These are phyloP conservation scores for Noctua janthe DNA, from an alignment of 2,888 invertebrate genomes.

Conservation along the genomic window DNA sequence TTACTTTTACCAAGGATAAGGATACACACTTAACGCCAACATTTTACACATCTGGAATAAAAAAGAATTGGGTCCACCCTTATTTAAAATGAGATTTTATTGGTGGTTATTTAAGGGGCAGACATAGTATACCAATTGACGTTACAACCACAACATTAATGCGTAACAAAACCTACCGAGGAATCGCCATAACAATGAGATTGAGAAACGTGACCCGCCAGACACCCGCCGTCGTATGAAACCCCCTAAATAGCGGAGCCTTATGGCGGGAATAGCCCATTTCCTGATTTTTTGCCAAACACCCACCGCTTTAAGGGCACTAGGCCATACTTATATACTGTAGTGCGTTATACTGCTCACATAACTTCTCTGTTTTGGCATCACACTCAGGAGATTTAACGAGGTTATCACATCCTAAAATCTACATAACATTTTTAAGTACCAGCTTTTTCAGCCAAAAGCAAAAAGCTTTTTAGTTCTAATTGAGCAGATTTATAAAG, in stretches of 20 bases:
- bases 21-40: no score
- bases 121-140: not conserved
- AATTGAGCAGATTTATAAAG: slow-evolving; percentile 45
- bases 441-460: slow-evolving; percentile 22
- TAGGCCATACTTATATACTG: slow-evolving; percentile 10
- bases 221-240: slow-evolving; percentile 13
- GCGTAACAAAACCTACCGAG: not conserved
- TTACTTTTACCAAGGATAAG: not conserved
- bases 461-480: slow-evolving; percentile 27
- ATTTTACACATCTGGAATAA: no score
- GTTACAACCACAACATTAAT: not conserved
- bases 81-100: not conserved
- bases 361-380: slow-evolving; percentile 26
- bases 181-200: slow-evolving; percentile 13
- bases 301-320: slow-evolving; percentile 7
- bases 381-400: slow-evolving; percentile 12
- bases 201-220: slow-evolving; percentile 10
- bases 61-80: no score
- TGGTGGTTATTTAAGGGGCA: not conserved
- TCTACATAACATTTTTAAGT: slow-evolving; percentile 20
- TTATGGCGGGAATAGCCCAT: slow-evolving; percentile 29
- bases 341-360: slow-evolving; percentile 1
- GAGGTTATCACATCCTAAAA: slow-evolving; percentile 17
- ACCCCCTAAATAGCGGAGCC: slow-evolving; percentile 17
- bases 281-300: slow-evolving; percentile 54